These are phyloP conservation scores for Latheticus oryzae DNA, from an alignment of 2,888 invertebrate genomes.

Conservation along the genomic window DNA sequence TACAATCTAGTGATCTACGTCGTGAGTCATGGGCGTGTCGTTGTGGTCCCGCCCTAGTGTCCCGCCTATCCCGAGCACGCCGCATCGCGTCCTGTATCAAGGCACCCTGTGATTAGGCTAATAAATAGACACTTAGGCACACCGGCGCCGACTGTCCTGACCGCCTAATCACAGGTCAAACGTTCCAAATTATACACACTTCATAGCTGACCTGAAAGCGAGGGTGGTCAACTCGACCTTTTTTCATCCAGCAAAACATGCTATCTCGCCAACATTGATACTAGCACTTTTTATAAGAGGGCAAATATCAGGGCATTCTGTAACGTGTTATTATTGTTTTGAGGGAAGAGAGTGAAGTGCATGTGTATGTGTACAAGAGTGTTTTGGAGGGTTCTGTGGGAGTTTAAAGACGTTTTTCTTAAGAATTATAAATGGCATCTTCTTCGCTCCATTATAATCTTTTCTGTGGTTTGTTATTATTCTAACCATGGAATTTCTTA, in stretches of 20 bases:
- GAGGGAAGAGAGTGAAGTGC: slow-evolving; percentile 41
- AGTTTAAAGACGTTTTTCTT: slow-evolving; percentile 34
- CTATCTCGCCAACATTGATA: slow-evolving; percentile 29
- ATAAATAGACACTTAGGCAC: slow-evolving; percentile 64
- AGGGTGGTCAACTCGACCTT: slow-evolving; percentile 56
- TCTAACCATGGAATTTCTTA: slow-evolving; percentile 31
- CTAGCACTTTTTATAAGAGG: slow-evolving; percentile 17
- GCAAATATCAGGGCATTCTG: slow-evolving; percentile 24
- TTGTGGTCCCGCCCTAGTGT: slow-evolving; percentile 57
- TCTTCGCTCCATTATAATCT: slow-evolving; percentile 20
- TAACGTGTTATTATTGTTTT: slow-evolving; percentile 54
- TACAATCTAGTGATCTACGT: slow-evolving; percentile 55
- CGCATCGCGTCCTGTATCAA: slow-evolving; percentile 51
- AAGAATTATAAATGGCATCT: slow-evolving; percentile 35
- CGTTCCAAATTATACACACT: slow-evolving; percentile 61
- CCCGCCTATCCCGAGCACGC: slow-evolving; percentile 56
- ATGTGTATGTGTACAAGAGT: slow-evolving; percentile 20
- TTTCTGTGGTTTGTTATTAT: slow-evolving; percentile 32
- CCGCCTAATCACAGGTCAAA: slow-evolving; percentile 64
- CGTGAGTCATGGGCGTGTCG: slow-evolving; percentile 62
- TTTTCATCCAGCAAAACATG: slow-evolving; percentile 37
- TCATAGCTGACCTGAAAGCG: slow-evolving; percentile 55
- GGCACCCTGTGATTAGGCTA: slow-evolving; percentile 65
- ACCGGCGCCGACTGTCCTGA: slow-evolving; percentile 61
- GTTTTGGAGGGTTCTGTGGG: slow-evolving; percentile 35